Conservation (phyloP, 2,797 vertebrate genomes). For the Tapera naevia region DNA sequence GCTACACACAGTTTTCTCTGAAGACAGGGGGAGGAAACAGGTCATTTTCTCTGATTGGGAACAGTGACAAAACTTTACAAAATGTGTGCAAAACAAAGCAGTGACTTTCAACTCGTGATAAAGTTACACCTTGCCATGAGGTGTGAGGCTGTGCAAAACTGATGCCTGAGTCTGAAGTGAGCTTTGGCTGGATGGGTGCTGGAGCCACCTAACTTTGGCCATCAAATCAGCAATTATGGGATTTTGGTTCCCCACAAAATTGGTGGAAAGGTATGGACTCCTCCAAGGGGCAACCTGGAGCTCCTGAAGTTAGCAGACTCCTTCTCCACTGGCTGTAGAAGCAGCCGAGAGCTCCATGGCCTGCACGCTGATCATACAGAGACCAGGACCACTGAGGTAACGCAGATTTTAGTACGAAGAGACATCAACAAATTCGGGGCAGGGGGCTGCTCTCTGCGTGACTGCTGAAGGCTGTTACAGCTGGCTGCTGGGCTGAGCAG, state of each 20-base stretch:
- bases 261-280: background rate
- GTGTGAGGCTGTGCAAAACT: background rate
- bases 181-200: background rate
- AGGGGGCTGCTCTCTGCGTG: background rate
- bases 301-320: background rate
- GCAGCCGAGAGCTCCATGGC: background rate
- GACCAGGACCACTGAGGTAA: background rate
- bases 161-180: background rate
- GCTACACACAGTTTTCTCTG: background rate
- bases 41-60: background rate
- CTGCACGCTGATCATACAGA: background rate
- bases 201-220: background rate
- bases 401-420: background rate
- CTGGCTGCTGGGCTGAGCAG: background rate
- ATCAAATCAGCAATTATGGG: background rate
- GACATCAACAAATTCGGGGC: background rate
- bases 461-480: background rate
- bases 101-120: background rate
- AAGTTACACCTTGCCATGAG: background rate
- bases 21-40: background rate
- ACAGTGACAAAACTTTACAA: background rate
- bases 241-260: background rate
- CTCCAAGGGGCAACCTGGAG: background rate
- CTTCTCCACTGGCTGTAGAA: background rate
- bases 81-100: accelerated